phyloP scores from a whole-genome alignment of 2,113 vertebrate species.

The Promerops cafer region DNA sequence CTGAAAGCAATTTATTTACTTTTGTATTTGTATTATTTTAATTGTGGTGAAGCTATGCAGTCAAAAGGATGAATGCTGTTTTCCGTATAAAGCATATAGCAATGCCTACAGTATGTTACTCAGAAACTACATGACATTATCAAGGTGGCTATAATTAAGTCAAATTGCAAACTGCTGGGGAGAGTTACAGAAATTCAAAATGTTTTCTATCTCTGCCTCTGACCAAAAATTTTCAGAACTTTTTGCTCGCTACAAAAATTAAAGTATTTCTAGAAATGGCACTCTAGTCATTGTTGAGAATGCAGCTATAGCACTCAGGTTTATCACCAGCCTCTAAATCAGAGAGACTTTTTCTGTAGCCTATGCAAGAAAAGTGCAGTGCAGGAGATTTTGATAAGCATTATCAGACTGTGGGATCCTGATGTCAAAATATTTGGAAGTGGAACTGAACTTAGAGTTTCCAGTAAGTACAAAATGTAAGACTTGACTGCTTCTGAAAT shows the following conservation, averaged over 20 bases:
- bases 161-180: background rate
- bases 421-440: constrained; percentile 8
- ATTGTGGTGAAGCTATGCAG: background rate
- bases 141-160: background rate
- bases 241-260: background rate
- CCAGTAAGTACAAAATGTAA: constrained; percentile 9
- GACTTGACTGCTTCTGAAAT: background rate
- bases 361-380: background rate
- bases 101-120: background rate
- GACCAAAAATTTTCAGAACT: background rate
- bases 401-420: background rate
- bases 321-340: background rate
- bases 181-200: background rate
- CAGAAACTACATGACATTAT: background rate
- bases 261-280: background rate
- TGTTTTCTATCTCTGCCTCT: background rate
- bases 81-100: background rate
- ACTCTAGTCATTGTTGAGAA: background rate
- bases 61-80: background rate
- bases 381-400: background rate
- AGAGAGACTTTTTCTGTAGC: background rate
- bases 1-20: background rate
- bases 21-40: background rate
- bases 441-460: constrained; percentile 41
- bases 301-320: background rate